phyloP scores from a whole-genome alignment of 1,140 invertebrate species.

The Lethrus apterus region DNA sequence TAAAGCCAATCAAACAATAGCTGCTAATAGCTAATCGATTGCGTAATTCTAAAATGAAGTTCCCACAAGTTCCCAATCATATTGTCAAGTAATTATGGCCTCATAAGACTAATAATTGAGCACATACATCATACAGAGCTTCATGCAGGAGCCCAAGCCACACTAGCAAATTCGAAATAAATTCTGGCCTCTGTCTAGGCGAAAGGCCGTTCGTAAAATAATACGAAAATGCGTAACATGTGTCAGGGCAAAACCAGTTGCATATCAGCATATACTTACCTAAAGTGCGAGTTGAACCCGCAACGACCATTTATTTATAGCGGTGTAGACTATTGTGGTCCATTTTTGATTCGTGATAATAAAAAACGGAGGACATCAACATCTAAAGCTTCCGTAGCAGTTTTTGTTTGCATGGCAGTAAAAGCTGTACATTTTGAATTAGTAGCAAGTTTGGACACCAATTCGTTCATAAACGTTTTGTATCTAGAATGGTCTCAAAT shows the following conservation, averaged over 20 bases:
- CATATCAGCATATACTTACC: conserved; percentile 23
- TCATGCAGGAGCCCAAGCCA: not conserved
- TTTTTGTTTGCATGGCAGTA: conserved; percentile 17
- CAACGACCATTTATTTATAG: conserved; percentile 25
- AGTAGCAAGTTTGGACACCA: conserved; percentile 11
- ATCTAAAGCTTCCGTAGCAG: conserved; percentile 14
- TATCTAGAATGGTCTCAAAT: conserved; percentile 6
- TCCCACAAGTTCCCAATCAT: too few relatives aligned
- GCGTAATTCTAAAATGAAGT: too few relatives aligned
- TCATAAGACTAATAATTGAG: too few relatives aligned
- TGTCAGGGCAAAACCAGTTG: not conserved
- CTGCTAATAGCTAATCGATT: too few relatives aligned
- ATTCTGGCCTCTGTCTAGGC: not conserved
- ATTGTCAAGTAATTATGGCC: too few relatives aligned
- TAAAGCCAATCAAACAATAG: too few relatives aligned
- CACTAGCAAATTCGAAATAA: not conserved
- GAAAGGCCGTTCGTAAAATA: not conserved
- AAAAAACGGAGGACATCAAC: not conserved
- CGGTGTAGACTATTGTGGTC: conserved; percentile 35
- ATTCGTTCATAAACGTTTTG: conserved; percentile 16
- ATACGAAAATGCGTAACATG: not conserved
- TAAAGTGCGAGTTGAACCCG: conserved; percentile 19
- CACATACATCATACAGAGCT: not conserved
- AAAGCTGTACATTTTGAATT: conserved; percentile 18
- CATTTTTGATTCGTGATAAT: conserved; percentile 20